Conservation (phyloP, 35 echinoderm and acorn worm species). For the Patiria miniata region DNA sequence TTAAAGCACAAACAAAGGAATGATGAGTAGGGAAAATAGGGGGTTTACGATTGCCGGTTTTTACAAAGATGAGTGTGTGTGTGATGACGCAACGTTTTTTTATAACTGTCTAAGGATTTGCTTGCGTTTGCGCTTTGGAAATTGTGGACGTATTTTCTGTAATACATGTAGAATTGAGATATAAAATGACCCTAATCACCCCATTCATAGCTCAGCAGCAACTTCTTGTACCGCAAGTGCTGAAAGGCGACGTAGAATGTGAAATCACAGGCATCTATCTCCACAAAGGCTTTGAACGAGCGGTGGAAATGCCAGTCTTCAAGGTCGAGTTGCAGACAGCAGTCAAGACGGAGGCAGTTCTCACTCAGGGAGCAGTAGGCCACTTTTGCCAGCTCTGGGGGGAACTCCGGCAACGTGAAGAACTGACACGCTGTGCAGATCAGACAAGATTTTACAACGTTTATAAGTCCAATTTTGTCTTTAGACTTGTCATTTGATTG, state of each 20-base stretch:
- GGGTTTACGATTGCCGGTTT: too few relatives aligned
- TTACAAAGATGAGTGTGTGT: too few relatives aligned
- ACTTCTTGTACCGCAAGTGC: conserved; percentile 13
- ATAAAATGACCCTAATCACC: neutral
- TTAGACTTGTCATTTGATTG: too few relatives aligned
- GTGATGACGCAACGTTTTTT: too few relatives aligned
- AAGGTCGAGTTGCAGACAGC: conserved; percentile 14
- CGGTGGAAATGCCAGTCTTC: neutral
- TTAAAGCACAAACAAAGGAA: too few relatives aligned
- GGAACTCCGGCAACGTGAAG: neutral
- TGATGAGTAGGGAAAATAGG: too few relatives aligned
- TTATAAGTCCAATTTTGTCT: neutral
- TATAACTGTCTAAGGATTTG: too few relatives aligned
- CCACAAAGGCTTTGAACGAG: conserved; percentile 35
- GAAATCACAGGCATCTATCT: conserved; percentile 46
- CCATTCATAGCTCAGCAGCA: conserved; percentile 27
- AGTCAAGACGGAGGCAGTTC: conserved; percentile 32
- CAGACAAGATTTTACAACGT: neutral
- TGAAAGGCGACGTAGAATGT: conserved; percentile 34
- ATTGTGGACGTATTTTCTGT: too few relatives aligned
- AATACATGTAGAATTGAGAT: too few relatives aligned
- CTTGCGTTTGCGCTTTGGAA: too few relatives aligned
- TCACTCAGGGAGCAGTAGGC: conserved; percentile 44
- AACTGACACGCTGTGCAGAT: neutral
- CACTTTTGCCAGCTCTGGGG: conserved; percentile 2